Conservation (phyloP, 2,888 invertebrate genomes). For the Phyto melanocephala region DNA sequence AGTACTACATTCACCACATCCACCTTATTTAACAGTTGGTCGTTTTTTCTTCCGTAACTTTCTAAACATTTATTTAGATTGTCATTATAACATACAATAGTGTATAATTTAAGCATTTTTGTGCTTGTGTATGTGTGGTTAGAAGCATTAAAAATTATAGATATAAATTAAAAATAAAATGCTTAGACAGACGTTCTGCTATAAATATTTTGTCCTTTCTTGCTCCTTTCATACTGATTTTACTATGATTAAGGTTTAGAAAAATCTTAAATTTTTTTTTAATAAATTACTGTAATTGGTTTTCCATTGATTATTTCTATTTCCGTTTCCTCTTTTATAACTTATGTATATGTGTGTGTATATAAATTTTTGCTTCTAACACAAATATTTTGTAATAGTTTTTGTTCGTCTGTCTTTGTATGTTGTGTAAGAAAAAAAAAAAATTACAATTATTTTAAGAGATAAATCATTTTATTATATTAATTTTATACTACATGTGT, state of each 20-base stretch:
- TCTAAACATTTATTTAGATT: slow-evolving; percentile 31
- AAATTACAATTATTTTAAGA: slow-evolving; percentile 22
- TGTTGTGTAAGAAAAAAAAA: background rate
- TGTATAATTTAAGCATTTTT: slow-evolving; percentile 22
- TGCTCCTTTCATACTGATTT: background rate
- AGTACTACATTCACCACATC: too few species aligned
- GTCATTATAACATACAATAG: slow-evolving; percentile 35
- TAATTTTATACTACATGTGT: slow-evolving; percentile 30
- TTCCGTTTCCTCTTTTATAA: slow-evolving; percentile 51
- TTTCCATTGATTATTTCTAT: slow-evolving; percentile 61
- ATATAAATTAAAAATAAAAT: slow-evolving; percentile 50
- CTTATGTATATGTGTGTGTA: slow-evolving; percentile 9
- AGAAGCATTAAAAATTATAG: slow-evolving; percentile 3
- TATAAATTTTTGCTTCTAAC: slow-evolving; percentile 7
- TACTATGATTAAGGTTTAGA: slow-evolving; percentile 46
- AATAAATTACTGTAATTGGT: slow-evolving; percentile 63
- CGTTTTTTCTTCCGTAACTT: background rate
- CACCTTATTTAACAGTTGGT: background rate
- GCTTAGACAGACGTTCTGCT: slow-evolving; percentile 45
- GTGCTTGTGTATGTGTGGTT: slow-evolving; percentile 22
- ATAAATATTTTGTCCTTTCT: background rate
- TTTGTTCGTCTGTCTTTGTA: background rate
- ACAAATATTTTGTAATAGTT: slow-evolving; percentile 17
- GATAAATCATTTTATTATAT: slow-evolving; percentile 52
- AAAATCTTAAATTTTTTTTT: slow-evolving; percentile 29